Evolutionary conservation across 1,140 invertebrate genomes (phyloP), one percentile per base, ranked within the genome.

Genomic region (Drosophila truncata): DNA sequence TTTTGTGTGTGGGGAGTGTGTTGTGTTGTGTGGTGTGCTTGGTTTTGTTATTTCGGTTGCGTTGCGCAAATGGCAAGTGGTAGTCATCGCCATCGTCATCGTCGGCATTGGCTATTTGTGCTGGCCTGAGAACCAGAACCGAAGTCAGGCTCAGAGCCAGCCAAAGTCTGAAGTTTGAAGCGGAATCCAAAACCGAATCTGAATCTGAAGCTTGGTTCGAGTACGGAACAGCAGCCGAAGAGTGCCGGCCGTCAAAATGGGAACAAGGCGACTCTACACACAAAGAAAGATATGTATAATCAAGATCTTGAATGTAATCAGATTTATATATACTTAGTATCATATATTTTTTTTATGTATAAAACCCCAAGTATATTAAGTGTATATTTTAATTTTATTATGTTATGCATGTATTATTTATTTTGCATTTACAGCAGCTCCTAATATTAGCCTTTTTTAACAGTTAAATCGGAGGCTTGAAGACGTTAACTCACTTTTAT

Each of bases 51-150:
- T 78, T 80, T 86, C 57, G 65, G 75, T 44, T 79, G 78, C 70
- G 82, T 82, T 86, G 82, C 82, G 79, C 80, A 80, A 87, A 77
- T 82, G 83, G 83, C 82, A 87, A 86, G 76, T 86, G 79, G 65
- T 86, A 65, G 83, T 69, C 64, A 61, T 39, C 39, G 55, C 44
- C 63, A 31, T 77, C 18, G 65, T 62, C 49, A 31, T 54, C 63
- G 58, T 54, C 31, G 72, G 49, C 14, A 39, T 37, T 70, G 65
- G 64, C 47, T 41, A 66, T 25, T 59, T 54, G 16, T 44, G 74
- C 47, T 72, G 37, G 70, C 62, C 65, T 78, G 82, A 80, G 84
- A 84, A 80, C 77, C 77, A 74, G 67, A 87, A 78, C 77, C 60
- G 65, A 62, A 69, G 39, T 54, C 79, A 71, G 75, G 74, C 63